A percentile compares a stretch with the other conserved stretches of the same genome.
Evolutionary conservation across 1,140 invertebrate species (phyloP).

Genomic region (Phortica variegata): DNA sequence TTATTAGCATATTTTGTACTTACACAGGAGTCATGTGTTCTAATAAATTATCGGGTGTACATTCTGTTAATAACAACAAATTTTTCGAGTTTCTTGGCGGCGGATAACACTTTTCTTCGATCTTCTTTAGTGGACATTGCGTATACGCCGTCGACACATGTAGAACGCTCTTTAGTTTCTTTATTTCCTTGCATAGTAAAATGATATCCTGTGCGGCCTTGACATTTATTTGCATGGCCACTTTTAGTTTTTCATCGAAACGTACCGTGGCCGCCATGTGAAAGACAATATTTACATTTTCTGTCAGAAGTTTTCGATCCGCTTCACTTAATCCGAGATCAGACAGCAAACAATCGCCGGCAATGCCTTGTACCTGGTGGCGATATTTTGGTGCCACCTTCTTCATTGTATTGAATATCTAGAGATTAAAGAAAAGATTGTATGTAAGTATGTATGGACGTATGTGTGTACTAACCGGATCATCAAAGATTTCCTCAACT

Average conservation of each 20-base stretch:
- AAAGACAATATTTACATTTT: slow-evolving; percentile 60
- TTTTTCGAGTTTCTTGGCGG: slow-evolving; percentile 61
- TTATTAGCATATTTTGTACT: too few species aligned
- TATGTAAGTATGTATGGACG: neutral
- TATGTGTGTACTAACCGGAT: slow-evolving; percentile 61
- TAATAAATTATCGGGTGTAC: slow-evolving; percentile 62
- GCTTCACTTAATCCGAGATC: slow-evolving; percentile 64
- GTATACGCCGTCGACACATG: slow-evolving; percentile 64
- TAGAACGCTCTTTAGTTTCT: slow-evolving; percentile 61
- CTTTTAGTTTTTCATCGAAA: slow-evolving; percentile 67
- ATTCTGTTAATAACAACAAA: slow-evolving; percentile 60
- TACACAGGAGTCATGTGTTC: slow-evolving; percentile 70
- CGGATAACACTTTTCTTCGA: slow-evolving; percentile 57
- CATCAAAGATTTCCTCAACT: slow-evolving; percentile 69
- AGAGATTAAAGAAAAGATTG: slow-evolving; percentile 62
- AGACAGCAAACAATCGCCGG: slow-evolving; percentile 65
- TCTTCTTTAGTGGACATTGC: slow-evolving; percentile 56
- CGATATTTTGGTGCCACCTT: slow-evolving; percentile 65
- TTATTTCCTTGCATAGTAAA: slow-evolving; percentile 67
- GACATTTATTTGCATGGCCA: slow-evolving; percentile 68
- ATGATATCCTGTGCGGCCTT: slow-evolving; percentile 65
- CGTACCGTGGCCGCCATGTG: slow-evolving; percentile 68
- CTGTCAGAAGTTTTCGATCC: slow-evolving; percentile 63
- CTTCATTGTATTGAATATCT: slow-evolving; percentile 64
- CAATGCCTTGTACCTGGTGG: slow-evolving; percentile 66